These are phyloP conservation scores for Tethya wilhelma DNA, from an alignment of 37 sponge, comb jelly and placozoan genomes.

Conservation along the genomic window DNA sequence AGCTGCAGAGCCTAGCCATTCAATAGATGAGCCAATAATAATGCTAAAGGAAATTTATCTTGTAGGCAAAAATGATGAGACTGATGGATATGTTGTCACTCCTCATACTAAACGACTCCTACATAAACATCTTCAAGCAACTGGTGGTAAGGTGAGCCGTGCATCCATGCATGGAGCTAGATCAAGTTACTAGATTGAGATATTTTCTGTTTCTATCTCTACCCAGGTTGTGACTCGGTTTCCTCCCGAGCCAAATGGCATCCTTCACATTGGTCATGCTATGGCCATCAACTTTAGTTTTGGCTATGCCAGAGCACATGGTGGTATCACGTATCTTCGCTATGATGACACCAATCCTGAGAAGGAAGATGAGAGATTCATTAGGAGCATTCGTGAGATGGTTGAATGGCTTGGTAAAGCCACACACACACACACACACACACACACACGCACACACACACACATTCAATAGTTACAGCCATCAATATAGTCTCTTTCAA, in stretches of 20 bases:
- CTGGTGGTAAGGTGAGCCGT: conserved; percentile 86
- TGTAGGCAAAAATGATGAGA: conserved; percentile 91
- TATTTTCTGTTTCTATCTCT: background rate
- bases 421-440: too few species aligned
- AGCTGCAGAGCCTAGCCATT: too few species aligned
- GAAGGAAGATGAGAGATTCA: conserved; percentile 93
- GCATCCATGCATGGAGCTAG: too few species aligned
- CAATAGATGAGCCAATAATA: too few species aligned
- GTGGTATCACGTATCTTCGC: conserved; percentile 84
- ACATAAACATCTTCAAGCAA: conserved; percentile 83
- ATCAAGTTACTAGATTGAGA: background rate
- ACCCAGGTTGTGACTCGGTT: conserved; percentile 91
- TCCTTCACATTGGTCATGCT: conserved; percentile 99
- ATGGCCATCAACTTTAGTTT: conserved; percentile 99
- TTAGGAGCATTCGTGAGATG: conserved; percentile 89
- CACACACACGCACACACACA: too few species aligned
- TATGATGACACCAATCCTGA: conserved; percentile 99
- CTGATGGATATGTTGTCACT: conserved; percentile 95
- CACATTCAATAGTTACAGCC: too few species aligned
- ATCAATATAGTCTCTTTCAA: too few species aligned
- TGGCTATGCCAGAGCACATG: conserved; percentile 90
- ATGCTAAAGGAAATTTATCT: too few species aligned
- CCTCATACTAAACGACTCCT: conserved; percentile 84
- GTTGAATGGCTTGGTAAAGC: conserved; percentile 92
- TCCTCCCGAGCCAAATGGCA: conserved; percentile 99